phyloP scores from a whole-genome alignment of 2,797 vertebrate species.

The Danio jaintianensis region DNA sequence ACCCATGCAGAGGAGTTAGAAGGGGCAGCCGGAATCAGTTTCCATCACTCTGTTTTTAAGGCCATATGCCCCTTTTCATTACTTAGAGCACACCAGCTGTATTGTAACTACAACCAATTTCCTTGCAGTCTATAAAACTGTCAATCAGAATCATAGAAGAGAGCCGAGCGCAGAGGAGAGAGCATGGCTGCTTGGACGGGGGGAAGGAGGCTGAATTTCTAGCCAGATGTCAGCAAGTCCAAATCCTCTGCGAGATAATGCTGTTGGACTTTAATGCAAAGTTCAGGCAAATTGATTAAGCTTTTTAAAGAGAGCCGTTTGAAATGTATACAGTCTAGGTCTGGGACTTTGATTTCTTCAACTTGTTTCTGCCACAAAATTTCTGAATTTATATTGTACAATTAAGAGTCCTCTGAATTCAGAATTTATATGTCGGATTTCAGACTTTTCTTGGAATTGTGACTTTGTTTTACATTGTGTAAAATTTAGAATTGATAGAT shows the following conservation, averaged over 20 bases:
- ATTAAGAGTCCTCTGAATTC: too few relatives aligned
- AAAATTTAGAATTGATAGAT: too few relatives aligned
- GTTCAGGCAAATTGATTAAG: not conserved
- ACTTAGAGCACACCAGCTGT: slow-evolving; percentile 80
- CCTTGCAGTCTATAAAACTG: slow-evolving; percentile 87
- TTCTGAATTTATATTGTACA: too few relatives aligned
- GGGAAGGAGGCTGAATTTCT: slow-evolving; percentile 44
- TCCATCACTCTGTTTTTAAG: slow-evolving; percentile 72
- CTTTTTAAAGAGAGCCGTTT: not conserved
- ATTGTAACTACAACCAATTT: slow-evolving; percentile 87
- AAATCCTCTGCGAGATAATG: slow-evolving; percentile 57
- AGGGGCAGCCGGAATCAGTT: slow-evolving; percentile 60
- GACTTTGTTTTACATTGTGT: too few relatives aligned
- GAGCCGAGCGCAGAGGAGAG: slow-evolving; percentile 59
- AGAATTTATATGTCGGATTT: too few relatives aligned
- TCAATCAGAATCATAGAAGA: slow-evolving; percentile 82
- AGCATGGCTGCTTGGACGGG: slow-evolving; percentile 64
- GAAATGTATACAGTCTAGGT: not conserved
- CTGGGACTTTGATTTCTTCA: not conserved
- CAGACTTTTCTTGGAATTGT: too few relatives aligned
- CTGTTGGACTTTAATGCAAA: slow-evolving; percentile 29
- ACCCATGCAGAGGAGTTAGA: slow-evolving; percentile 75
- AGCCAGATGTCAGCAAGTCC: slow-evolving; percentile 78
- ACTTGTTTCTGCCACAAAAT: too few relatives aligned
- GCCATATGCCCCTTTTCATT: slow-evolving; percentile 83